A percentile compares a stretch with the other conserved stretches of the same genome.
phyloP scores from a whole-genome alignment of 2,797 vertebrate genomes.

The Ceryle rudis region DNA sequence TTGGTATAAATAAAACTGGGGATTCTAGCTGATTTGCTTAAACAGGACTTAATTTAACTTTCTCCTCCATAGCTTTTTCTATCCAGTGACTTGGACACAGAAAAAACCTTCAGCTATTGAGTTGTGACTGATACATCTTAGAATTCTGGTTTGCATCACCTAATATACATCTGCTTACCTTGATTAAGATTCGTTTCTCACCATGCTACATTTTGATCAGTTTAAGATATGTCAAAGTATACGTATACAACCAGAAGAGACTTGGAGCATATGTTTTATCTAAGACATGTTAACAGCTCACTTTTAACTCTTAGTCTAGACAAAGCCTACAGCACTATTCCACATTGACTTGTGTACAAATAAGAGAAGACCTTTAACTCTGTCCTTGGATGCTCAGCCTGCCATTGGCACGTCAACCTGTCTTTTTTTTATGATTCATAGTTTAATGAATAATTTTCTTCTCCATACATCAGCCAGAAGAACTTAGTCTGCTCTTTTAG shows the following conservation, averaged over 20 bases:
- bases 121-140: not conserved
- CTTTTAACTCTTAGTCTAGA: not conserved
- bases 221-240: not conserved
- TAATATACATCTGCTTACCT: not conserved
- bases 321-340: not conserved
- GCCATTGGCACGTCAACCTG: not conserved
- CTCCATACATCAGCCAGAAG: not conserved
- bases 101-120: not conserved
- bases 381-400: not conserved
- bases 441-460: not conserved
- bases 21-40: not conserved
- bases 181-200: not conserved
- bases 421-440: not conserved
- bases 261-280: not conserved
- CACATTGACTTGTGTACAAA: not conserved
- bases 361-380: not conserved
- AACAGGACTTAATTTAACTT: not conserved
- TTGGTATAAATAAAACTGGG: not conserved
- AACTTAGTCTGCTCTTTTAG: not conserved
- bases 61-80: not conserved
- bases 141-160: not conserved
- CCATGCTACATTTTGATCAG: not conserved
- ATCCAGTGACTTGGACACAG: not conserved
- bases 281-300: not conserved
- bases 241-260: not conserved